Evolutionary conservation across 1,140 invertebrate genomes (phyloP).

Genomic region (Drosophila melanogaster): DNA sequence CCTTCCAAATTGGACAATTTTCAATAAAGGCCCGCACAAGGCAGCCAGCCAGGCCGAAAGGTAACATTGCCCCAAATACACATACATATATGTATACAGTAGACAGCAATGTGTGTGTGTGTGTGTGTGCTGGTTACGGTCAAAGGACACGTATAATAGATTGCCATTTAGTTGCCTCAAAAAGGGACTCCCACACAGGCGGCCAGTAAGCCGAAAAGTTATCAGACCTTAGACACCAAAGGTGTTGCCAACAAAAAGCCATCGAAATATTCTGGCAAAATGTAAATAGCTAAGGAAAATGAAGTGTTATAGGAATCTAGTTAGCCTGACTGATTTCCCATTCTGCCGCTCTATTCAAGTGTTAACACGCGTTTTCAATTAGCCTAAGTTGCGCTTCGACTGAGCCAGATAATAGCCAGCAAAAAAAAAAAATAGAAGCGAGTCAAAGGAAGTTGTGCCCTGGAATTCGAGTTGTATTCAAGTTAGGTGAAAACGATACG

Average conservation of each 20-base stretch:
- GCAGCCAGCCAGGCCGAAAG: conserved; percentile 62
- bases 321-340: background rate
- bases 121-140: conserved; percentile 62
- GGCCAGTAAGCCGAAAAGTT: conserved; percentile 51
- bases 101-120: conserved; percentile 1
- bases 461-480: background rate
- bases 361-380: conserved; percentile 74
- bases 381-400: conserved; percentile 21
- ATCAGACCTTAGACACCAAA: conserved; percentile 44
- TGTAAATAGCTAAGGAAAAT: conserved; percentile 28
- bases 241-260: conserved; percentile 4
- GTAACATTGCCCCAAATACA: conserved; percentile 57
- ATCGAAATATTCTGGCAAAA: background rate
- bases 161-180: conserved; percentile 56
- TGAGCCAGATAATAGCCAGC: background rate
- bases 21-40: conserved; percentile 58
- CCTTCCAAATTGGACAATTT: conserved; percentile 54
- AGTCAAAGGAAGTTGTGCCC: background rate
- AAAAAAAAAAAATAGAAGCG: conserved; percentile 1
- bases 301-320: conserved; percentile 8
- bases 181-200: conserved; percentile 36
- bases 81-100: background rate
- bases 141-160: conserved; percentile 77
- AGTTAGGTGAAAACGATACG: too few species aligned
- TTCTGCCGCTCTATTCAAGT: conserved; percentile 34